A percentile compares a stretch with the other conserved stretches of the same genome.
Evolutionary conservation across 1,140 invertebrate species (phyloP).

Genomic region (Drosophila sturtevanti): DNA sequence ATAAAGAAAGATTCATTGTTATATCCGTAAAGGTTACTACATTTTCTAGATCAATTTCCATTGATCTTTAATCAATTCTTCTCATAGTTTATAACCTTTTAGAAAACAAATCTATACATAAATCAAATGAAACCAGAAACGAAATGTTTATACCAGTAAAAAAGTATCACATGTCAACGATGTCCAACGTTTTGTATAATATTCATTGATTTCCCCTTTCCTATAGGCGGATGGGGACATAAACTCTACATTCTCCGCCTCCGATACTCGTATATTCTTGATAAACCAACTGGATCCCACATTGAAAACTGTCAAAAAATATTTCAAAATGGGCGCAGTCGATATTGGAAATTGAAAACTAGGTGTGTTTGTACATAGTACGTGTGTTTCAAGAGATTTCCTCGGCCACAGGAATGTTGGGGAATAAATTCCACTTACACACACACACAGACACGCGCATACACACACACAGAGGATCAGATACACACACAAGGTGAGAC

Average conservation of each 20-base stretch:
- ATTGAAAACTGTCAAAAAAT: constrained; percentile 53
- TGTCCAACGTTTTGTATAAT: constrained; percentile 1
- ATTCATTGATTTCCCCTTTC: neutral
- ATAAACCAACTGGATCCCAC: constrained; percentile 32
- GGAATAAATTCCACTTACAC: neutral
- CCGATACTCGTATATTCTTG: neutral
- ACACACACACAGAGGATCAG: constrained; percentile 1
- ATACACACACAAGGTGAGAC: constrained; percentile 19
- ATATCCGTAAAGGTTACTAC: neutral
- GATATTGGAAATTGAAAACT: constrained; percentile 48
- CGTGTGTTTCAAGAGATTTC: constrained; percentile 13
- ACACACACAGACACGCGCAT: neutral
- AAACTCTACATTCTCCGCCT: neutral
- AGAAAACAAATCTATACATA: neutral
- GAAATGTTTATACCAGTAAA: neutral
- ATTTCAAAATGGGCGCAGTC: constrained; percentile 44
- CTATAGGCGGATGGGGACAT: no score
- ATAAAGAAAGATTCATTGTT: neutral
- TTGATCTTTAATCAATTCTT: neutral
- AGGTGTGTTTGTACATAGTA: constrained; percentile 34
- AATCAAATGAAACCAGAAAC: constrained; percentile 8
- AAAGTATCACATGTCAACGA: constrained; percentile 3
- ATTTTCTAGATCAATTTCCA: neutral
- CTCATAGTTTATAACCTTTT: neutral
- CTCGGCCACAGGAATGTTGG: constrained; percentile 15